Base-by-base conservation (phyloP, 2,113 vertebrate genomes). In the Canis aureus region DNA sequence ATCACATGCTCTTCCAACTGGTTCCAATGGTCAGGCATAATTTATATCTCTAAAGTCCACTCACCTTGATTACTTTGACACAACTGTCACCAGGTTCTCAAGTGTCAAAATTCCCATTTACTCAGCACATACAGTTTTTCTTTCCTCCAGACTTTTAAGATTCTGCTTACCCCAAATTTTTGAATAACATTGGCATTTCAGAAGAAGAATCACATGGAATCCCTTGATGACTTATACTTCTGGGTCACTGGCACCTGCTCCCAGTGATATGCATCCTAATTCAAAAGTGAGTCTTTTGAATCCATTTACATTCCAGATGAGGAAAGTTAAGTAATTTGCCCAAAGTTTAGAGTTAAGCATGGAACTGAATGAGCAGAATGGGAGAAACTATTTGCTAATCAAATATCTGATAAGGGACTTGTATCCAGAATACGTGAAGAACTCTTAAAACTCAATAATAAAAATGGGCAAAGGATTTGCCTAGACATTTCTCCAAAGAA, bases 341-440 rank as follows among this genome's bases (percentile, higher is more conserved):
- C 62, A 62, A 90, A 22, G 35, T 80, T 73, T 87, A 67, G 49
- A 67, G 35, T 67, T 89, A 67, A 78, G 35, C 27, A n/a, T 76
- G 74, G 53, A 91, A 32, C 17, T 4, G 38, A 67, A 12, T 35
- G 16, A 8, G 69, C 11, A 82, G 11, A 88, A 57, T 82, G 16
- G 38, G 76, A 82, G 22, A 74, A 81, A 96, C 49, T 81, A 82
- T 81, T 88, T 76, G 49, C 38, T 57, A 91, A 84, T 78, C 51
- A 88, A 19, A 80, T 74, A 49, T 71, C 57, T 93, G 22, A 76
- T 51, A 81, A 78, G 27, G 16, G 16, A 85, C n/a, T 64, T 80
- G 23, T 69, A 88, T 59, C n/a, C 43, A 79, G 38, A 53, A 69
- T 79, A 60, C 43, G 25, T 64, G 27, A 76, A 82, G 55, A 62